A percentile compares a stretch with the other conserved stretches of the same genome.
Conservation (phyloP, 2,797 vertebrate species). For the Dallia pectoralis region DNA sequence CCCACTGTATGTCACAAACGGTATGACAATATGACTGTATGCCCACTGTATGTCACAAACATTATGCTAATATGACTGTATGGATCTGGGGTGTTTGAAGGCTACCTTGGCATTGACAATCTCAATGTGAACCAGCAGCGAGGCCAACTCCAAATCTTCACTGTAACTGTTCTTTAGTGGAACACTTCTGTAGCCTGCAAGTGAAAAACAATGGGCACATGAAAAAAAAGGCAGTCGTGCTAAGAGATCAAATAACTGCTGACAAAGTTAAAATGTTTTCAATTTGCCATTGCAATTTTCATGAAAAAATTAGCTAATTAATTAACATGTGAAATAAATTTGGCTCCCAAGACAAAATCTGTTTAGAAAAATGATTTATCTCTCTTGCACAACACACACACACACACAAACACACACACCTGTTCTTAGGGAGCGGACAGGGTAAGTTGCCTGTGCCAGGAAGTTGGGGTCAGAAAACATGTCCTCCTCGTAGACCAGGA, state of each 20-base stretch:
- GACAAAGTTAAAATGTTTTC: no score
- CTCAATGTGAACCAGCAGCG: conserved; percentile 88
- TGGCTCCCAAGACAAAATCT: no score
- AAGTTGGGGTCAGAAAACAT: conserved; percentile 99
- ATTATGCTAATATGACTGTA: neutral
- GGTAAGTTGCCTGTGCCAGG: conserved; percentile 92
- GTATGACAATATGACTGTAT: no score
- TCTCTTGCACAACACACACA: conserved; percentile 53
- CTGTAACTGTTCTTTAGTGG: conserved; percentile 96
- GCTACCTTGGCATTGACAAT: conserved; percentile 85
- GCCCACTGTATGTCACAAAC: no score
- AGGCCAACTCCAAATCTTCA: conserved; percentile 90
- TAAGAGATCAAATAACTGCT: no score
- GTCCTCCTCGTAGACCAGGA: conserved; percentile 95
- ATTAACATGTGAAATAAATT: no score
- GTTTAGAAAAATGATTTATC: no score
- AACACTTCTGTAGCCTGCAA: conserved; percentile 88
- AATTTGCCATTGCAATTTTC: no score
- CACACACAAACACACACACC: conserved; percentile 66
- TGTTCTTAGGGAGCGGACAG: conserved; percentile 87
- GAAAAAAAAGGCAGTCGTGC: no score
- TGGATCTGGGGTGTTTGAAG: neutral
- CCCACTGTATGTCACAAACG: no score
- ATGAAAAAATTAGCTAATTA: no score
- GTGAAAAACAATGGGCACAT: neutral